A percentile compares a stretch with the other conserved stretches of the same genome.
Conservation (phyloP, 2,797 vertebrate genomes). For the Sebastes cheni region DNA sequence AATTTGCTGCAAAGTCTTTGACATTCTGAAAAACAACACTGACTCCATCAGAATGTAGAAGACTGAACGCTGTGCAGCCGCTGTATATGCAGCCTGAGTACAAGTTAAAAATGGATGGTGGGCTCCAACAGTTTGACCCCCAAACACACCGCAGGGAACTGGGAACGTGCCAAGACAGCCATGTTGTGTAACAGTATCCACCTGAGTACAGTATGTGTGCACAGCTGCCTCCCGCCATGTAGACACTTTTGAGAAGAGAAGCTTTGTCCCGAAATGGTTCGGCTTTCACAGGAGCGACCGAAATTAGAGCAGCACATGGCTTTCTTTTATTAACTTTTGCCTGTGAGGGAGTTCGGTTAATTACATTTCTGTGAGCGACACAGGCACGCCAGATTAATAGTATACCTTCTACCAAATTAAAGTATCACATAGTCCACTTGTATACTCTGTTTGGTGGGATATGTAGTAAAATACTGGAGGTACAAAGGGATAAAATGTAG, state of each 20-base stretch:
- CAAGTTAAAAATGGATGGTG: not conserved
- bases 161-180: constrained; percentile 6
- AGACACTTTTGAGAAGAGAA: constrained; percentile 34
- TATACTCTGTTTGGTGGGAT: not conserved
- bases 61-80: not conserved
- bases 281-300: constrained; percentile 2
- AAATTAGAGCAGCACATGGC: not conserved
- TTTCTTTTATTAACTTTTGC: constrained; percentile 1
- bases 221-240: constrained; percentile 55
- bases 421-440: not conserved
- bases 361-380: not conserved
- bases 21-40: not conserved
- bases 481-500: not conserved
- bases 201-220: constrained; percentile 25
- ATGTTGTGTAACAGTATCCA: constrained; percentile 34
- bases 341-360: not conserved
- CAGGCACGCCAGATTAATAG: constrained; percentile 1
- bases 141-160: not conserved
- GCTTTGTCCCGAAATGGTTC: constrained; percentile 59
- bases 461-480: not conserved
- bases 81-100: not conserved
- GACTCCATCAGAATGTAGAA: not conserved
- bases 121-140: constrained; percentile 20
- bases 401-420: not conserved
- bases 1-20: not conserved